Percentiles rank a stretch among this genome's conserved stretches.
Evolutionary conservation across 2,113 vertebrate species (phyloP).

Genomic region (Reinhardtius hippoglossoides): DNA sequence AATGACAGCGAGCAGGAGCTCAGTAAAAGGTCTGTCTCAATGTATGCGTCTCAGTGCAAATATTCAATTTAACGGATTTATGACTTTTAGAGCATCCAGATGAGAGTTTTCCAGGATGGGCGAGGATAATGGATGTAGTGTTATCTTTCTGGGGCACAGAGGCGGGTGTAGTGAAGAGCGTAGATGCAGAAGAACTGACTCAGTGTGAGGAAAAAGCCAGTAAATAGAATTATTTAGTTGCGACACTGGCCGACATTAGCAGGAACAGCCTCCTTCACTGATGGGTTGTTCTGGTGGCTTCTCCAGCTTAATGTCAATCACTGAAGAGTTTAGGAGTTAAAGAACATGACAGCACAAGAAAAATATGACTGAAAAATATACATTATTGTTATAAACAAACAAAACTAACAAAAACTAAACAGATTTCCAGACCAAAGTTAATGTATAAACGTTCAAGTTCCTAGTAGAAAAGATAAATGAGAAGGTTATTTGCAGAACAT

Average conservation of each 20-base stretch:
- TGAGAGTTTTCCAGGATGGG: constrained; percentile 75
- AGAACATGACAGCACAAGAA: constrained; percentile 54
- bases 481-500: too few relatives aligned
- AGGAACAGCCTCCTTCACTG: constrained; percentile 96
- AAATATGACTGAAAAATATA: background rate
- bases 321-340: constrained; percentile 86
- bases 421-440: too few relatives aligned
- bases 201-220: constrained; percentile 47
- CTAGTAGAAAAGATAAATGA: too few relatives aligned
- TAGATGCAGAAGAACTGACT: constrained; percentile 52
- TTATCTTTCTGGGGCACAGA: constrained; percentile 80
- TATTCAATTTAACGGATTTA: constrained; percentile 56
- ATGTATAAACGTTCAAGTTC: too few relatives aligned
- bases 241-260: constrained; percentile 84
- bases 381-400: too few relatives aligned
- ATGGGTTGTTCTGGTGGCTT: constrained; percentile 93
- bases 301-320: constrained; percentile 99
- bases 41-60: constrained; percentile 48
- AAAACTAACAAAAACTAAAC: too few relatives aligned
- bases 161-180: constrained; percentile 56
- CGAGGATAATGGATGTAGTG: constrained; percentile 77
- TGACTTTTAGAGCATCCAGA: constrained; percentile 28
- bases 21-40: background rate
- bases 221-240: constrained; percentile 30
- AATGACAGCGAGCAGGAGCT: constrained; percentile 12